Conservation (phyloP, 2,797 vertebrate genomes). For the Ispidina picta region DNA sequence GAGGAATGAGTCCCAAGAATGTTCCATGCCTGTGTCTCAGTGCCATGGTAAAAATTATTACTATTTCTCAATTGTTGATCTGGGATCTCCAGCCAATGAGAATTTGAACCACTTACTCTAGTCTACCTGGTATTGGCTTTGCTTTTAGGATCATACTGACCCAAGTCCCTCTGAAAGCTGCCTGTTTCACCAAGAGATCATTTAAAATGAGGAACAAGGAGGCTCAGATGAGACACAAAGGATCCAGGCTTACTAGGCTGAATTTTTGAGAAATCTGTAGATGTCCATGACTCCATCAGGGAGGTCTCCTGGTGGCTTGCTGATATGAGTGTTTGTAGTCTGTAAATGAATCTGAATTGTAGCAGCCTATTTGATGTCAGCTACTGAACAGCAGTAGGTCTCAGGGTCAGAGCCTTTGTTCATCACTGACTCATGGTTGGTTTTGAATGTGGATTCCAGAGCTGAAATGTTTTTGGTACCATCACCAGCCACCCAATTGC, state of each 20-base stretch:
- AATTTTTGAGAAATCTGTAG: neutral
- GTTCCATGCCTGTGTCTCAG: neutral
- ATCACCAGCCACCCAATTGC: neutral
- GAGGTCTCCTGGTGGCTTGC: neutral
- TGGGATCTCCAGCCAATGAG: neutral
- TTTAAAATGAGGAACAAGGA: neutral
- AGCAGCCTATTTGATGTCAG: neutral
- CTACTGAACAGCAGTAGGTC: neutral
- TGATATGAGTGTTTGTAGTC: neutral
- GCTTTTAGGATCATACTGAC: neutral
- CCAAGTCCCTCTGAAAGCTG: neutral
- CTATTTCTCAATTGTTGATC: neutral
- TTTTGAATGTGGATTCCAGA: neutral
- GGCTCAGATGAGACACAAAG: neutral
- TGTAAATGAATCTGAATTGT: neutral
- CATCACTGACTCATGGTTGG: neutral
- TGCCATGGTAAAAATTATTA: neutral
- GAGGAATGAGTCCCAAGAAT: neutral
- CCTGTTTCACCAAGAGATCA: neutral
- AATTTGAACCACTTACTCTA: neutral
- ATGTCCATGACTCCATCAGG: neutral
- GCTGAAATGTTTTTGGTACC: neutral
- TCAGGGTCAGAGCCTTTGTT: neutral
- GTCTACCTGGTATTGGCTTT: neutral
- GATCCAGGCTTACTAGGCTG: neutral